These are phyloP conservation scores for Sinohyriopsis cumingii DNA, from an alignment of 2,888 invertebrate species.

Conservation along the genomic window DNA sequence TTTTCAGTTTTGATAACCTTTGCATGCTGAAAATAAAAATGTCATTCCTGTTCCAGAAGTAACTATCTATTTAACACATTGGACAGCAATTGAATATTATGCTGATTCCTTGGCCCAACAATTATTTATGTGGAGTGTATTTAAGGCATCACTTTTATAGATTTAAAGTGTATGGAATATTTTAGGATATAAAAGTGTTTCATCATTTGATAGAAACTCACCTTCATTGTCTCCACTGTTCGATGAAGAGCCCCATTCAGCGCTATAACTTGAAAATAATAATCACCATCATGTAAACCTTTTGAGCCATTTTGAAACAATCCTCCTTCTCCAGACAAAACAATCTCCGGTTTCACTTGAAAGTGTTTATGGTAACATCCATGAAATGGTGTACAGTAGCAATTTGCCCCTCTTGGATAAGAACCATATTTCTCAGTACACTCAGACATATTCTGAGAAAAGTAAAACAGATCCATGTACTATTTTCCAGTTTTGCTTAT, in stretches of 20 bases:
- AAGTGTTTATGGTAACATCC: slow-evolving; percentile 7
- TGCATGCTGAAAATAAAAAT: too few relatives aligned
- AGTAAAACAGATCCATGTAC: neutral
- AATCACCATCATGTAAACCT: slow-evolving; percentile 4
- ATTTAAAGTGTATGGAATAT: neutral
- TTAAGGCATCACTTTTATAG: too few relatives aligned
- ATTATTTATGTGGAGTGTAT: too few relatives aligned
- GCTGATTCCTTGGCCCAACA: too few relatives aligned
- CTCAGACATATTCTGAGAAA: slow-evolving; percentile 7
- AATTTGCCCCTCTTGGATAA: slow-evolving; percentile 25
- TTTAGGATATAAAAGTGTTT: neutral
- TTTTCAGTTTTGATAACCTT: too few relatives aligned
- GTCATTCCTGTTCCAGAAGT: too few relatives aligned
- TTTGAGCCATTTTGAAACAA: neutral
- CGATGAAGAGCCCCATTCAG: slow-evolving; percentile 1
- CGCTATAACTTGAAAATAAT: slow-evolving; percentile 1
- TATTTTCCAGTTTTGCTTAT: neutral
- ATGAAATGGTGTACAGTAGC: slow-evolving; percentile 8
- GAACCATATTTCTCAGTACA: slow-evolving; percentile 13
- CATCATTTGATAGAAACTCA: neutral
- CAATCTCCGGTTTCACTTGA: slow-evolving; percentile 1
- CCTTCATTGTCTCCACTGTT: neutral
- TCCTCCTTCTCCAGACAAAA: neutral
- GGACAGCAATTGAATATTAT: too few relatives aligned
- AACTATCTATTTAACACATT: too few relatives aligned